Evolutionary conservation across 2,797 vertebrate species (phyloP).

Genomic region (Rhynchonycteris naso): DNA sequence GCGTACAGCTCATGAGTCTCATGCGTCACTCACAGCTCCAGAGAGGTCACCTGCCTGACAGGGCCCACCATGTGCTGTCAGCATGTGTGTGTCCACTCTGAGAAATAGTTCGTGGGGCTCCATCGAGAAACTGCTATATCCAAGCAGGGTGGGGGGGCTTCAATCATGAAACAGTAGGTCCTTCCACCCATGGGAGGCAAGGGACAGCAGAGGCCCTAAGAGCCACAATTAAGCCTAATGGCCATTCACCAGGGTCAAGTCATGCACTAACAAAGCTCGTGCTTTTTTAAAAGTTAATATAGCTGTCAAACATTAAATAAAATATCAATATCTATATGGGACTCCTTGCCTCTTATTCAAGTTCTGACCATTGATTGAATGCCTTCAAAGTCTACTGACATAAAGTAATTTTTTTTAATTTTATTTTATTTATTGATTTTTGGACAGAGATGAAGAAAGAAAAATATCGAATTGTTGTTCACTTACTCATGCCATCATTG

Average conservation of each 20-base stretch:
- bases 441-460: too few species aligned
- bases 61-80: accelerated
- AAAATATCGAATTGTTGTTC: too few species aligned
- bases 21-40: not conserved
- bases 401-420: not conserved
- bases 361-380: not conserved
- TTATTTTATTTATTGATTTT: not conserved
- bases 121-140: not conserved
- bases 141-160: accelerated
- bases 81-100: not conserved
- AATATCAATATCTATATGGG: not conserved
- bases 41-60: not conserved
- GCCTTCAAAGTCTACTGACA: not conserved
- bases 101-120: not conserved
- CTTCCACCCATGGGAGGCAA: not conserved
- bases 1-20: accelerated
- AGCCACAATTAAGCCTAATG: not conserved
- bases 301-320: not conserved
- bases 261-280: not conserved
- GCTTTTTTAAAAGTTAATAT: not conserved
- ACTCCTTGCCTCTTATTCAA: not conserved
- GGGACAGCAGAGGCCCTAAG: too few species aligned
- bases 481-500: too few species aligned
- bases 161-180: not conserved
- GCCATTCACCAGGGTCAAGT: not conserved